Percentiles rank a stretch among this genome's conserved stretches.
These are phyloP conservation scores for Cephonodes hylas DNA, from an alignment of 2,888 invertebrate species.

Conservation along the genomic window DNA sequence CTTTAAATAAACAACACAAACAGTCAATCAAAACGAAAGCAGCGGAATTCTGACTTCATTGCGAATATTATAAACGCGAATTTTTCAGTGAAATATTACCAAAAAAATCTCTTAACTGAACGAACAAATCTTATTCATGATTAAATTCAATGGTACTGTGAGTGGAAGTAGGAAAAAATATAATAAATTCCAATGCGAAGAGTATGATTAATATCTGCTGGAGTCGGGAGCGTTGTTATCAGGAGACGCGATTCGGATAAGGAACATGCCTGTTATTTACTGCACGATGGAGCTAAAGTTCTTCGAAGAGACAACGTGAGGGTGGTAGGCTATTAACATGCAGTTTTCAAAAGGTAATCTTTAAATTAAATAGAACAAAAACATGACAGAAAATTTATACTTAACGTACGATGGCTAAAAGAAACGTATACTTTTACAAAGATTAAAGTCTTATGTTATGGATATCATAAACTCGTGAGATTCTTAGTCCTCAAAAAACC, in stretches of 20 bases:
- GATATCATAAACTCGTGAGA: too few species aligned
- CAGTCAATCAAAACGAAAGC: slow-evolving; percentile 2
- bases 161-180: slow-evolving; percentile 40
- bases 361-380: background rate
- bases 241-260: slow-evolving; percentile 22
- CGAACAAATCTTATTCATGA: slow-evolving; percentile 22
- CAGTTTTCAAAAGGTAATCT: background rate
- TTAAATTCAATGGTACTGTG: slow-evolving; percentile 52
- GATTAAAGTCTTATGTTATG: too few species aligned
- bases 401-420: too few species aligned
- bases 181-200: slow-evolving; percentile 54
- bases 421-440: too few species aligned
- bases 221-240: slow-evolving; percentile 49
- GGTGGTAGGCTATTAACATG: background rate
- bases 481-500: too few species aligned
- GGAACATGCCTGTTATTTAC: slow-evolving; percentile 5
- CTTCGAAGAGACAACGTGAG: background rate
- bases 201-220: slow-evolving; percentile 62
- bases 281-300: background rate
- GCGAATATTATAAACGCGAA: background rate
- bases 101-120: slow-evolving; percentile 5
- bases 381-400: too few species aligned
- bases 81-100: slow-evolving; percentile 1
- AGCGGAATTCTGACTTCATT: background rate
- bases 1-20: background rate